Evolutionary conservation across 2,888 invertebrate genomes (phyloP).

Genomic region (Cheilosia urbana): DNA sequence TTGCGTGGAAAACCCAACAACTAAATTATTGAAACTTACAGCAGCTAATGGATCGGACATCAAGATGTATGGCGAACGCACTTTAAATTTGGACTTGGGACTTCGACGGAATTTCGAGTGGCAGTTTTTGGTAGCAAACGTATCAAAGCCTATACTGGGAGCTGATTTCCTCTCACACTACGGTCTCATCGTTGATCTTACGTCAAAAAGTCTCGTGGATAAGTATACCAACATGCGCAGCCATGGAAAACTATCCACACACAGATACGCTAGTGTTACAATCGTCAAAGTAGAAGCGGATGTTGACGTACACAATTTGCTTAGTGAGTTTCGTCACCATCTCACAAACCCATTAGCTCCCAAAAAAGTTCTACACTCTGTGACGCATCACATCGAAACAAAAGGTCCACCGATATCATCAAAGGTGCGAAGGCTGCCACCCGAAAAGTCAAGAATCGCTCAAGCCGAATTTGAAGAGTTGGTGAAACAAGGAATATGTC

Average conservation of each 20-base stretch:
- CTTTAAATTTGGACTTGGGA: slow-evolving; percentile 3
- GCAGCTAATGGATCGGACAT: not conserved
- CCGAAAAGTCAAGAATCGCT: not conserved
- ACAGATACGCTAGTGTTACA: too few species aligned
- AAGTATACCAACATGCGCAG: not conserved
- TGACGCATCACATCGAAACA: not conserved
- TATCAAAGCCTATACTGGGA: slow-evolving; percentile 1
- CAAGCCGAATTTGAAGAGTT: not conserved
- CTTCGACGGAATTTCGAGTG: slow-evolving; percentile 3
- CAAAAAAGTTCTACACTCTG: not conserved
- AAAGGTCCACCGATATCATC: not conserved
- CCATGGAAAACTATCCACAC: too few species aligned
- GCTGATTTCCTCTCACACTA: not conserved
- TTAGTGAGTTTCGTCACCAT: not conserved
- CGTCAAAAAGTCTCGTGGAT: not conserved
- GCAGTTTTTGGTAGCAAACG: slow-evolving; percentile 1
- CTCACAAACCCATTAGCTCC: not conserved
- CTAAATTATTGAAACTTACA: not conserved
- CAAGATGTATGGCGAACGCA: not conserved
- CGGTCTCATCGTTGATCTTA: not conserved
- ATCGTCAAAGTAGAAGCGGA: not conserved
- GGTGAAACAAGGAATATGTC: not conserved
- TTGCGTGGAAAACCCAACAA: not conserved
- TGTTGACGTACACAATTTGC: not conserved
- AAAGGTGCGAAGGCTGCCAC: not conserved